Evolutionary conservation across 2,113 vertebrate species (phyloP).

Genomic region (Hippopotamus amphibius): DNA sequence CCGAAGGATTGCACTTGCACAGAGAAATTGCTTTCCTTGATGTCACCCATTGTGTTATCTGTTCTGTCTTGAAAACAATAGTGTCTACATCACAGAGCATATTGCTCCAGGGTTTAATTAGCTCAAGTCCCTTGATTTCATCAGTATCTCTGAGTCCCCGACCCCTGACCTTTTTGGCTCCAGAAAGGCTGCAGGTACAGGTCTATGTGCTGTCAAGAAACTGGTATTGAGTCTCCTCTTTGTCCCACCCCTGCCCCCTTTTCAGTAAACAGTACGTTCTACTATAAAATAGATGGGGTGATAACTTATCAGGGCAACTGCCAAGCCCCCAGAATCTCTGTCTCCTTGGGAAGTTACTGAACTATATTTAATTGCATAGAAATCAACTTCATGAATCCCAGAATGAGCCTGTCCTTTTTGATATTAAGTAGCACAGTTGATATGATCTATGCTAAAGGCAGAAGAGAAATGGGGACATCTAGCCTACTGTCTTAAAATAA

Average conservation of each 20-base stretch:
- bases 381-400: conserved; percentile 48
- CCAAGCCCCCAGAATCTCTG: conserved; percentile 11
- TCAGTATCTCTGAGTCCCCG: conserved; percentile 58
- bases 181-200: conserved; percentile 75
- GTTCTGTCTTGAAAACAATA: neutral
- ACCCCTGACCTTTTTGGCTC: conserved; percentile 79
- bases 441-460: conserved; percentile 50
- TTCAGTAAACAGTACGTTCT: conserved; percentile 42
- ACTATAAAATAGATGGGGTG: conserved; percentile 70
- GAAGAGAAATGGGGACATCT: conserved; percentile 49
- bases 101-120: conserved; percentile 59
- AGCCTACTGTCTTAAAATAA: conserved; percentile 54
- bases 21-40: neutral
- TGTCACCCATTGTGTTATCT: neutral
- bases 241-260: neutral
- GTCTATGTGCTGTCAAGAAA: conserved; percentile 54
- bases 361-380: conserved; percentile 49
- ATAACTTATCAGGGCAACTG: conserved; percentile 65
- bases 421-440: conserved; percentile 51
- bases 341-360: conserved; percentile 64
- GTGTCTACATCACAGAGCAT: neutral
- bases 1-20: neutral
- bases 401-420: conserved; percentile 26
- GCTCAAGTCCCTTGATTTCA: conserved; percentile 53
- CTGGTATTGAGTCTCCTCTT: neutral